A percentile compares a stretch with the other conserved stretches of the same genome.
Evolutionary conservation across 2,797 vertebrate species (phyloP).

Genomic region (Poliocrania exsul): DNA sequence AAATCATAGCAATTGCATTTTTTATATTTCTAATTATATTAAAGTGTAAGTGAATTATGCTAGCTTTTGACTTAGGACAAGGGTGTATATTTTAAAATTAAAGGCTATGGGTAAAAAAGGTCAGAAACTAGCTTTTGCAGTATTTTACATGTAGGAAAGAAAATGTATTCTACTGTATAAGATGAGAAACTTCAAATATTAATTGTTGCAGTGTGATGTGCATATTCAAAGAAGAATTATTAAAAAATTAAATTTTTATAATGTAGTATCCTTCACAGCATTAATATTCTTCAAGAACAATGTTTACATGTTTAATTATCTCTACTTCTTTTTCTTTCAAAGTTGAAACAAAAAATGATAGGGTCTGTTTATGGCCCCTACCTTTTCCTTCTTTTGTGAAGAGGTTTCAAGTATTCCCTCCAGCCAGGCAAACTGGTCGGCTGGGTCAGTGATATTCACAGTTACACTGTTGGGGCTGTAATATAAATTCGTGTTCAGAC

Average conservation of each 20-base stretch:
- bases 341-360: not conserved
- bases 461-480: conserved; percentile 87
- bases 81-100: not conserved
- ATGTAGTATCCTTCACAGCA: not conserved
- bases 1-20: not conserved
- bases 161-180: not conserved
- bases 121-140: not conserved
- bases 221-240: not conserved
- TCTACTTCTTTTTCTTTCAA: not conserved
- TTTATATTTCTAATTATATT: not conserved
- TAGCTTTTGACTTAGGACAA: not conserved
- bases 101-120: not conserved
- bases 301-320: not conserved
- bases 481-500: conserved; percentile 95
- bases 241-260: not conserved
- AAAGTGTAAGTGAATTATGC: not conserved
- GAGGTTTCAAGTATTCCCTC: conserved; percentile 80
- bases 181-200: not conserved
- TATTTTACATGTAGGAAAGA: not conserved
- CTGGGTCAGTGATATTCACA: conserved; percentile 87
- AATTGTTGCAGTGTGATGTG: not conserved
- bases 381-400: conserved; percentile 81
- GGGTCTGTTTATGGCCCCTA: conserved; percentile 20
- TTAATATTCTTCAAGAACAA: not conserved
- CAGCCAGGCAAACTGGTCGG: conserved; percentile 90